These are phyloP conservation scores for Caenorhabditis wallacei DNA, from an alignment of 2,888 invertebrate genomes.

Conservation along the genomic window DNA sequence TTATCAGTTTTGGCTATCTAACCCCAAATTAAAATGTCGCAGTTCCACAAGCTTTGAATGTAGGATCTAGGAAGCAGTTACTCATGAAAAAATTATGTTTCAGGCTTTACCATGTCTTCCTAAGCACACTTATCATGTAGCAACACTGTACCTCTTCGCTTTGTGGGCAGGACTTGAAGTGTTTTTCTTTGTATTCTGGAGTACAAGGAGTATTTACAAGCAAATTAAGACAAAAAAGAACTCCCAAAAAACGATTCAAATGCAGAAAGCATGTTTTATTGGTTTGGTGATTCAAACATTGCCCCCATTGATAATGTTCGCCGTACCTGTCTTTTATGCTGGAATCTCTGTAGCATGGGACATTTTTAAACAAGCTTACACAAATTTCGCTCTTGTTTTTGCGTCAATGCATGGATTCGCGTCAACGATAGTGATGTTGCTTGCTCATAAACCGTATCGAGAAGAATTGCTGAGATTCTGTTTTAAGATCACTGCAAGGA, in stretches of 20 bases:
- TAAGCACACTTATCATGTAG: no score
- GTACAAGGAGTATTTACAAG: not conserved
- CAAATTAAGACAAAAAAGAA: not conserved
- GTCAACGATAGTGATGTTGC: not conserved
- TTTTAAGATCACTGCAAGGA: no score
- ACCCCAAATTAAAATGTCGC: not conserved
- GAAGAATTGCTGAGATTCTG: not conserved
- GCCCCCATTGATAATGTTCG: not conserved
- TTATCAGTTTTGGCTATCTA: not conserved
- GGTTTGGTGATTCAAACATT: not conserved
- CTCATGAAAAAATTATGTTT: not conserved
- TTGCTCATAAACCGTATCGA: constrained; percentile 5
- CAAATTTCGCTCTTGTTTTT: not conserved
- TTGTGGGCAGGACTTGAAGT: not conserved
- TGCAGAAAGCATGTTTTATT: constrained; percentile 11
- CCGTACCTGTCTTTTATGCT: not conserved
- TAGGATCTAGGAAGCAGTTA: not conserved
- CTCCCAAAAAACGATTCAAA: constrained; percentile 15
- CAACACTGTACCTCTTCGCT: not conserved
- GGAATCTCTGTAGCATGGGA: not conserved
- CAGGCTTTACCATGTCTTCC: constrained; percentile 10
- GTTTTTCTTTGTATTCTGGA: not conserved
- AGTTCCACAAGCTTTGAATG: not conserved
- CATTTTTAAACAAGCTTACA: not conserved
- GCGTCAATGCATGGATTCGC: not conserved